These are phyloP conservation scores for Piliocolobus tephrosceles DNA, from an alignment of 2,113 vertebrate species.

Conservation along the genomic window DNA sequence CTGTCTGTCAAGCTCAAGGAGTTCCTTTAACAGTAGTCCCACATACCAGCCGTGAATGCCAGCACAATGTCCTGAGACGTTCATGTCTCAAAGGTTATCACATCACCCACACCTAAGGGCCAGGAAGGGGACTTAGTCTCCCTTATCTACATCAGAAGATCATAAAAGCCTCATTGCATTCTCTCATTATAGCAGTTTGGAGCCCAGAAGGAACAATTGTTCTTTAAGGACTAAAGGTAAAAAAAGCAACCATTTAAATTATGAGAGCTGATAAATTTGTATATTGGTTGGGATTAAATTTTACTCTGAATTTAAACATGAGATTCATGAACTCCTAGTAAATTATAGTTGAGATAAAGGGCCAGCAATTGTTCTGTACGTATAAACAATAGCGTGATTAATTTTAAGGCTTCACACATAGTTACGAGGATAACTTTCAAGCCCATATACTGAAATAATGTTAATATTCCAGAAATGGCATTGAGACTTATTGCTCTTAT, in stretches of 20 bases:
- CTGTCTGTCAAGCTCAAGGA: not conserved
- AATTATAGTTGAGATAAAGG: not conserved
- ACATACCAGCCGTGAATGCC: not conserved
- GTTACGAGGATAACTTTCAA: not conserved
- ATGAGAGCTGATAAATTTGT: not conserved
- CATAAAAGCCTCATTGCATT: not conserved
- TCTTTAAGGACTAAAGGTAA: not conserved
- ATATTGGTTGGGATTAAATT: not conserved
- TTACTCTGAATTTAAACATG: not conserved
- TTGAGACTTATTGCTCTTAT: not conserved
- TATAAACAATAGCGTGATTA: not conserved
- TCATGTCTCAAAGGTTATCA: not conserved
- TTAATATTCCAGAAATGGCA: slow-evolving; percentile 3
- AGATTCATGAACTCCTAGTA: not conserved
- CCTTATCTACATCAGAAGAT: not conserved
- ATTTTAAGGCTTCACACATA: not conserved
- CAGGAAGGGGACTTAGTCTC: not conserved
- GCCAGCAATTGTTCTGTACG: not conserved
- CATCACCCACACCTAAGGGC: not conserved
- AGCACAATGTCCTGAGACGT: not conserved
- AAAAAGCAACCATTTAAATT: not conserved
- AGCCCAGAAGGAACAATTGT: not conserved
- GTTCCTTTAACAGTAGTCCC: not conserved
- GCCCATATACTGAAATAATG: not conserved
- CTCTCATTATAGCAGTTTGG: not conserved